Percentiles rank a stretch among this genome's conserved stretches.
phyloP scores from a whole-genome alignment of 23 tunicate species.

The Clavelina lepadiformis region DNA sequence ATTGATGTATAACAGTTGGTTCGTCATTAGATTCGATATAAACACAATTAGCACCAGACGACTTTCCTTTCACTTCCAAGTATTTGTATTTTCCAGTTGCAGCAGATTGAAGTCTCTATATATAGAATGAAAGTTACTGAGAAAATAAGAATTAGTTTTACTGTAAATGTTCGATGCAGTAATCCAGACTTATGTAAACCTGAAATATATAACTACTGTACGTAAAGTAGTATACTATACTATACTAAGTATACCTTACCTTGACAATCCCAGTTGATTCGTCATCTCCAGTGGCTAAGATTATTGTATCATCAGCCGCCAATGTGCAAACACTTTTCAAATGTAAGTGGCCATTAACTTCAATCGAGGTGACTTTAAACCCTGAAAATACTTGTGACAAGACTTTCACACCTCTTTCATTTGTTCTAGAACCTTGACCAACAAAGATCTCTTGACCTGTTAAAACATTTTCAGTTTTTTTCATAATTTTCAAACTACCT shows the following conservation, averaged over 20 bases:
- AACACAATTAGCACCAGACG: constrained; percentile 40
- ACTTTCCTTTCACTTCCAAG: constrained; percentile 32
- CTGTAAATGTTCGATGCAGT: neutral
- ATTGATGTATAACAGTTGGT: constrained; percentile 22
- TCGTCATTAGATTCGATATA: constrained; percentile 29
- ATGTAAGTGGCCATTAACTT: constrained; percentile 44
- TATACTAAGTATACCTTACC: neutral
- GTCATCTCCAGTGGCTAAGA: constrained; percentile 9
- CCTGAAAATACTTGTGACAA: constrained; percentile 40
- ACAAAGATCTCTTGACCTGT: constrained; percentile 84
- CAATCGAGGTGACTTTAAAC: constrained; percentile 32
- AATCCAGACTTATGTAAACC: neutral
- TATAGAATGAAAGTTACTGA: neutral
- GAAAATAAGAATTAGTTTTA: neutral
- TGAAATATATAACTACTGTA: no score
- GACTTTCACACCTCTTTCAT: constrained; percentile 53
- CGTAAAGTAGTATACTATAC: neutral
- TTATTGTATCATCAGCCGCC: constrained; percentile 37
- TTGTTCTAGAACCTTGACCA: constrained; percentile 58
- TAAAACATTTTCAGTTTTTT: no score
- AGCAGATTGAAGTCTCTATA: constrained; percentile 24
- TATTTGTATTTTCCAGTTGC: constrained; percentile 39
- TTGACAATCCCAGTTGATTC: neutral
- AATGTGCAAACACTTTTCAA: constrained; percentile 61
- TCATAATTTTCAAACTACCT: no score